Conservation (phyloP, 2,113 vertebrate genomes). For the Hiodon alosoides region DNA sequence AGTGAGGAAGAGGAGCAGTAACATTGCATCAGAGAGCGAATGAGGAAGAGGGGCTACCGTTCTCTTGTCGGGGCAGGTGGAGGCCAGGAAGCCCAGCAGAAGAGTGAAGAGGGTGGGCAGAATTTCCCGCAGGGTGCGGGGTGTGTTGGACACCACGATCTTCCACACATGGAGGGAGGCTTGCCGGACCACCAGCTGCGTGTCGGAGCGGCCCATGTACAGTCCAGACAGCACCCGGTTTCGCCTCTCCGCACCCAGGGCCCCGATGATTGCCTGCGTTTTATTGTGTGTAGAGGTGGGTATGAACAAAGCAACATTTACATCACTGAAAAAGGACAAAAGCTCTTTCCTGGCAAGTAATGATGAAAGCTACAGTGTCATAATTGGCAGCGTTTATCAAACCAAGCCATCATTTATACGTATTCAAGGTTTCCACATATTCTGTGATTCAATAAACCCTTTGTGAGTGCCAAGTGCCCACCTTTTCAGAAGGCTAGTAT, state of each 20-base stretch:
- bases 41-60: constrained; percentile 62
- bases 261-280: constrained; percentile 84
- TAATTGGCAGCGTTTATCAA: too few relatives aligned
- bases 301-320: neutral
- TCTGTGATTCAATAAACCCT: too few relatives aligned
- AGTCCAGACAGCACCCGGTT: constrained; percentile 93
- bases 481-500: too few relatives aligned
- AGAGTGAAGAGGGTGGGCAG: constrained; percentile 90
- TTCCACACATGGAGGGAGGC: constrained; percentile 97
- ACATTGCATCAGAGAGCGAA: too few relatives aligned
- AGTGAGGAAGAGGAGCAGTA: neutral
- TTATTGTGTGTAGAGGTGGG: neutral
- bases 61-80: constrained; percentile 92
- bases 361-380: too few relatives aligned
- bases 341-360: neutral
- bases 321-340: neutral
- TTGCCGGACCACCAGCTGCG: constrained; percentile 91
- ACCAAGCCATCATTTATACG: too few relatives aligned
- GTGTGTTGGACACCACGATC: constrained; percentile 95
- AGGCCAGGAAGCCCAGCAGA: constrained; percentile 93
- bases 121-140: constrained; percentile 90
- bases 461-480: too few relatives aligned
- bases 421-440: too few relatives aligned
- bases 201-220: constrained; percentile 97
- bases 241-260: constrained; percentile 83